Evolutionary conservation across 2,113 vertebrate species (phyloP).

Genomic region (Grammomys dolichurus): DNA sequence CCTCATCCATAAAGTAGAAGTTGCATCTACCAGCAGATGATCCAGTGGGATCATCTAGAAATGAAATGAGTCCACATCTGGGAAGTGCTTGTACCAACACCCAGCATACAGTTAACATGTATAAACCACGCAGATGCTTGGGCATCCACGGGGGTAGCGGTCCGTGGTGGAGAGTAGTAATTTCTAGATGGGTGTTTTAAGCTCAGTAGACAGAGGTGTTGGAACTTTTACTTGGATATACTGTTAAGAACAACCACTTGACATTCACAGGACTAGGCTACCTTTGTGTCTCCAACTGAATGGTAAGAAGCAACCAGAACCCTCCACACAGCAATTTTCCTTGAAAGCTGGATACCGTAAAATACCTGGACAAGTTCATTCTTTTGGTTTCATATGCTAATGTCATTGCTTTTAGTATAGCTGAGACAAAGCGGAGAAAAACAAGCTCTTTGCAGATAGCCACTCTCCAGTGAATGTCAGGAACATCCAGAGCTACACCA

Average conservation of each 20-base stretch:
- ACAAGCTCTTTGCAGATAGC: not conserved
- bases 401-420: not conserved
- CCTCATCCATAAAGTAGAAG: not conserved
- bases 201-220: not conserved
- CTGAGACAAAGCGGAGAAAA: not conserved
- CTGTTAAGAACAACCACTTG: not conserved
- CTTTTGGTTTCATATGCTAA: not conserved
- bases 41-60: not conserved
- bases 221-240: not conserved
- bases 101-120: not conserved
- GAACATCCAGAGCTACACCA: not conserved
- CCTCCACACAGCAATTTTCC: not conserved
- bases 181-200: constrained; percentile 8
- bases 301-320: not conserved
- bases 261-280: not conserved
- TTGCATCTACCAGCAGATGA: not conserved
- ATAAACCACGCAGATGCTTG: not conserved
- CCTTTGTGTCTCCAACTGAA: not conserved
- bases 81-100: not conserved
- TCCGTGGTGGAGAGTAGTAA: not conserved
- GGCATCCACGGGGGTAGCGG: not conserved
- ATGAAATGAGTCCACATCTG: not conserved
- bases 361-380: not conserved
- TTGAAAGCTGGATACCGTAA: not conserved
- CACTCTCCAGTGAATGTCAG: not conserved